Evolutionary conservation across 1,140 invertebrate species (phyloP), one percentile per base, ranked within the genome.

Genomic region (Laupala kohalensis): DNA sequence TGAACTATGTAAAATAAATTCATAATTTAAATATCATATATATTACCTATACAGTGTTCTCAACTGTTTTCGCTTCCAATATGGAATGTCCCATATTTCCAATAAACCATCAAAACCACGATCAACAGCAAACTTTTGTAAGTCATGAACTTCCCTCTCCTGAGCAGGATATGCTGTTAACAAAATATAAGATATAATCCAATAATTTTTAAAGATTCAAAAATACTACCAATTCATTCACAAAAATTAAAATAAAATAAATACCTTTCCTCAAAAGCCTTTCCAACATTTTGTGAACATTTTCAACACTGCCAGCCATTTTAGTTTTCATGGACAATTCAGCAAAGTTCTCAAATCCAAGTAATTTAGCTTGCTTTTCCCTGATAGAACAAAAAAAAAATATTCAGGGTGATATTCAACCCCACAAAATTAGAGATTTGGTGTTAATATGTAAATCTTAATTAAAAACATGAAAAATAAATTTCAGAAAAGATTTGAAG

Each of bases 271-370:
- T 83, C 1, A 88, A 80, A 66, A 94, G 83, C 74, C 80, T 87
- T 67, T 90, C 83, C n/a, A 97, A 82, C 73, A 91, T 86, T 66
- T 86, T 82, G 69, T 90, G 82, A 1, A 96, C 87, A 80, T 90
- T 92, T 26, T 92, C 86, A n/a, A 95, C 80, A 74, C 79, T 90
- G 30, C 89, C 90, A 4, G 94, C 93, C 93, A 97, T 96, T 85
- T 96, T 97, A 0, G 93, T 96, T 83, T 93, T 88, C 92, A 97
- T 94, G 29, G 91, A 94, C 87, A 97, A 88, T 29, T 95, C 87
- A 0, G 86, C 89, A 81, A 85, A 96, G 72, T 84, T 88, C 68
- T 89, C 82, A 79, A 88, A 97, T 0, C 94, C 94, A 66, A 97
- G 81, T 25, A 90, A 74, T 76, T 88, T 83, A 0, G 94, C 94